These are phyloP conservation scores for Esox masquinongy DNA, from an alignment of 2,797 vertebrate genomes.

Conservation along the genomic window DNA sequence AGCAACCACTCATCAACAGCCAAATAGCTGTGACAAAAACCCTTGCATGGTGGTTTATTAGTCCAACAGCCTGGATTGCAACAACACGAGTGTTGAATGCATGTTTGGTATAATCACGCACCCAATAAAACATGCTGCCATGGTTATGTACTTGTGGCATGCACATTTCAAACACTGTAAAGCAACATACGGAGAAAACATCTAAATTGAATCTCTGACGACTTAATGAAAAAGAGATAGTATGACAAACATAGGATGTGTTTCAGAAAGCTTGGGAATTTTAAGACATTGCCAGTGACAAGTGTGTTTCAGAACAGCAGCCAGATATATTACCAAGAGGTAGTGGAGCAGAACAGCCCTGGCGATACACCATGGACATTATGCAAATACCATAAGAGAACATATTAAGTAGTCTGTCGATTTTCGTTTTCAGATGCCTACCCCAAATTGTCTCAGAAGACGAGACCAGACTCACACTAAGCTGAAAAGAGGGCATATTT, in stretches of 20 bases:
- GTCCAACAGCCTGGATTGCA: background rate
- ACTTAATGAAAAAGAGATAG: background rate
- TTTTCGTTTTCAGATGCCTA: slow-evolving; percentile 69
- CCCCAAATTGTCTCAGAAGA: slow-evolving; percentile 76
- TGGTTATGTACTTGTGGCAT: background rate
- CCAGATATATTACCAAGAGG: slow-evolving; percentile 79
- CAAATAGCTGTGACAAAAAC: background rate
- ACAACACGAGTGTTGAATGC: background rate
- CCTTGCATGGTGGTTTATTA: background rate
- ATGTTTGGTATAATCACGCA: too few species aligned
- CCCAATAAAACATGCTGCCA: background rate
- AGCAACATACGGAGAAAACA: background rate
- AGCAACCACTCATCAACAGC: slow-evolving; percentile 49
- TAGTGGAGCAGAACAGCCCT: slow-evolving; percentile 79
- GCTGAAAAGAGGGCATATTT: slow-evolving; percentile 65
- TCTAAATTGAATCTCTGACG: background rate
- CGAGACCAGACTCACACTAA: slow-evolving; percentile 68
- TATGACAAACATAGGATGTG: slow-evolving; percentile 32
- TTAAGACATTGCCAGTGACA: slow-evolving; percentile 68
- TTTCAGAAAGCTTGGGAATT: slow-evolving; percentile 64
- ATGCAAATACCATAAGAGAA: slow-evolving; percentile 79
- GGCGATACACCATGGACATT: slow-evolving; percentile 75
- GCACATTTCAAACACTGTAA: background rate
- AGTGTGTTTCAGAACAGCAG: slow-evolving; percentile 75
- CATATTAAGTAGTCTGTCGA: slow-evolving; percentile 77